Base-by-base conservation (phyloP, 2,888 invertebrate genomes). In the Mesopsocus fuscifrons region DNA sequence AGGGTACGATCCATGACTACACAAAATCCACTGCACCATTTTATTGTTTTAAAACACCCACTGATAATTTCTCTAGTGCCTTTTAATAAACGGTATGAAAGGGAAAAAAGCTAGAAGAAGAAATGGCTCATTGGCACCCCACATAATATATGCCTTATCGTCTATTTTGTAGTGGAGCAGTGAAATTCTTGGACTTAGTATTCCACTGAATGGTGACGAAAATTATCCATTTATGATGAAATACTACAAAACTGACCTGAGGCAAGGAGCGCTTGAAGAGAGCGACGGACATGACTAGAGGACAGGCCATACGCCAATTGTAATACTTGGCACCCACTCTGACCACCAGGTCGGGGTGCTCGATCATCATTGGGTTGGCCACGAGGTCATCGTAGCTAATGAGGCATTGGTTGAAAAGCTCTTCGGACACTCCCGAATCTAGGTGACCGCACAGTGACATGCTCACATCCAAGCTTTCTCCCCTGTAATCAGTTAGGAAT, bases 281-380 rank as follows among this genome's bases (percentile, higher is more conserved):
- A 49, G 87, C 73, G 50, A 84, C 69, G 50, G 88, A 84, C 57
- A 92, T 75, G 54, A 97, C 72, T 57, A 92, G 75, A 34, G 94
- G 88, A 46, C 83, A 82, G 52, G 94, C 95, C 52, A 81, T 78
- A 51, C 77, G 69, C 91, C 92, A 94, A 55, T 81, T 84, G 67
- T 85, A 81, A 63, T 79, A 84, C 65, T 89, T 85, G 53, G 81
- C 81, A 57, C 79, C 79, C 48, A 92, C 73, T 54, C 84, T 74
- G 52, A 92, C 78, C 48, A 91, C 78, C 53, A 92, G 69, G 55
- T 84, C 79, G 33, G 85, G 81, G 56, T 79, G 77, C 52, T 78
- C 72, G 48, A 85, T 44, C 50, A 87, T 59, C 49, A 70, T 69
- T 42, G 85, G 81, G 61, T 83, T 80, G 42, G 64, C 60, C 32